Evolutionary conservation across 2,888 invertebrate genomes (phyloP).

Genomic region (Elgonia sp.): DNA sequence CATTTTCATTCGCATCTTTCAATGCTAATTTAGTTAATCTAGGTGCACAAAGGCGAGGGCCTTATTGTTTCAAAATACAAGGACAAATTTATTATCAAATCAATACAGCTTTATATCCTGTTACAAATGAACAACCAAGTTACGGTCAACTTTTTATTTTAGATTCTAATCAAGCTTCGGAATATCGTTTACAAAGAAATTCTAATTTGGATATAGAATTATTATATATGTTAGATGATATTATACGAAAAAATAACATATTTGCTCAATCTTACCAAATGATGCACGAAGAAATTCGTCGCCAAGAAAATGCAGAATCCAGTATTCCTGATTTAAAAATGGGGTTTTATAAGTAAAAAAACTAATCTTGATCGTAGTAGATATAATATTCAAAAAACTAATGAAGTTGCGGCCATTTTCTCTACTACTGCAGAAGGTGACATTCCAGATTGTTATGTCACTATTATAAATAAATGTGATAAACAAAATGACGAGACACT

Average conservation of each 20-base stretch:
- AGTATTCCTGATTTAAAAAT: no score
- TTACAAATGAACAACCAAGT: background rate
- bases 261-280: conserved; percentile 31
- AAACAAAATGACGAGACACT: no score
- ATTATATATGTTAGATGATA: conserved; percentile 14
- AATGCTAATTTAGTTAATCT: no score
- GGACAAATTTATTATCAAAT: no score
- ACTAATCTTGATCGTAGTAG: background rate
- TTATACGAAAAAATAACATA: conserved; percentile 16
- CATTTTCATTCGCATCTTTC: no score
- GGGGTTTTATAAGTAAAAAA: conserved; percentile 1
- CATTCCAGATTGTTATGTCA: background rate
- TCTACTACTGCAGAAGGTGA: conserved; percentile 2
- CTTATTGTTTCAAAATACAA: no score
- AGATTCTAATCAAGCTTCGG: background rate
- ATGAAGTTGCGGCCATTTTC: background rate
- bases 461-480: background rate
- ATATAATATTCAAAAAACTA: no score
- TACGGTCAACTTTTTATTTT: conserved; percentile 28
- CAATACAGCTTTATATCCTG: no score
- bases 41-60: no score
- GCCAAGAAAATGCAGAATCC: background rate
- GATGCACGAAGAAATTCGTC: conserved; percentile 19
- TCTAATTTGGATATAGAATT: conserved; percentile 18
- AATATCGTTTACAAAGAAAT: conserved; percentile 4